Percentiles rank a stretch among this genome's conserved stretches.
phyloP scores from a whole-genome alignment of 2,797 vertebrate species.

The Brachyrhaphis roseni region DNA sequence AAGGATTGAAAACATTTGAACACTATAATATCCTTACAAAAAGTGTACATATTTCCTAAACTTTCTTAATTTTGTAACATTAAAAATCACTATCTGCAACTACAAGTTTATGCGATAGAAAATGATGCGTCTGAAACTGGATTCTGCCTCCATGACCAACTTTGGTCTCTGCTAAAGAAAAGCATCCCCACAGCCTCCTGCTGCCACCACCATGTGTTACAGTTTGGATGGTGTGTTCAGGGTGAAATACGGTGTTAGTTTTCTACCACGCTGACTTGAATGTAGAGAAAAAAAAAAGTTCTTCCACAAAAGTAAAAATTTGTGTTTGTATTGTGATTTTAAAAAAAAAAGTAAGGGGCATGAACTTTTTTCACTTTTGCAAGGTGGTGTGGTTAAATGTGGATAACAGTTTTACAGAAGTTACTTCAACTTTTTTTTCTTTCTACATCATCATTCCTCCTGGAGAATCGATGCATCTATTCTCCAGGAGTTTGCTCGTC shows the following conservation, averaged over 20 bases:
- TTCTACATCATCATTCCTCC: neutral
- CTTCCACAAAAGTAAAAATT: neutral
- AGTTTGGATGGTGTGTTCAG: neutral
- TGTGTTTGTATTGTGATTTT: neutral
- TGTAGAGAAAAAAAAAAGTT: neutral
- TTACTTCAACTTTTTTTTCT: neutral
- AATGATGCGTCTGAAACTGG: neutral
- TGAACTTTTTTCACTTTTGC: neutral
- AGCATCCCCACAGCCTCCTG: neutral
- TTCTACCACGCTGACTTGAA: neutral
- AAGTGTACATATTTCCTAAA: neutral
- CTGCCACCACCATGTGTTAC: neutral
- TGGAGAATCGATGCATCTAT: neutral
- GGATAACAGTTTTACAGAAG: neutral
- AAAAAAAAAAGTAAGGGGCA: neutral
- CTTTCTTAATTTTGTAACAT: neutral
- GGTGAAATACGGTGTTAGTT: neutral
- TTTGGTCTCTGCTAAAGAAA: neutral
- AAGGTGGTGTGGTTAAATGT: neutral
- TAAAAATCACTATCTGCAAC: neutral
- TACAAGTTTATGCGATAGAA: neutral
- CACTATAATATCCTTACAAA: neutral
- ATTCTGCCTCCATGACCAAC: neutral
- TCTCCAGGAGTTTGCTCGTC: neutral
- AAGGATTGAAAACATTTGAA: neutral